A percentile compares a stretch with the other conserved stretches of the same genome.
These are phyloP conservation scores for Ephialtes manifestator DNA, from an alignment of 2,888 invertebrate species.

Conservation along the genomic window DNA sequence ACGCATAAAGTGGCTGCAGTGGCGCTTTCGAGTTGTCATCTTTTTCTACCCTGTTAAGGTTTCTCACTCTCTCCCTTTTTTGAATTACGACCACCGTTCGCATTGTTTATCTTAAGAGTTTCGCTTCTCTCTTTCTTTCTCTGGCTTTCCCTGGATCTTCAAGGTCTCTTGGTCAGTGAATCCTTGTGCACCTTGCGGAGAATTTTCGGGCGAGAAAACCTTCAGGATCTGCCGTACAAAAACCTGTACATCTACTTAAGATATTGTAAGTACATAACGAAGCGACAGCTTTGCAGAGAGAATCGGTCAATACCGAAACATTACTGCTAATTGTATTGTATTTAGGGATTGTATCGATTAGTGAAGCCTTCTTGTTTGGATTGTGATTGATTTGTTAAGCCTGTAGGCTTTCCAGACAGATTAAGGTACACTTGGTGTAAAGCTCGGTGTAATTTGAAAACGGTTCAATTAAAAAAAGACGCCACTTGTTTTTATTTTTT, in stretches of 20 bases:
- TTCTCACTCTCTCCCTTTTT: neutral
- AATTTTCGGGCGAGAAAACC: neutral
- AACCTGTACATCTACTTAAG: slow-evolving; percentile 18
- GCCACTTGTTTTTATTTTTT: too few relatives aligned
- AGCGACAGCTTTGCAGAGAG: neutral
- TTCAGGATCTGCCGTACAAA: neutral
- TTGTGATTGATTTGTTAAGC: neutral
- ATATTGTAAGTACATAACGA: slow-evolving; percentile 27
- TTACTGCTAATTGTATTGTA: slow-evolving; percentile 22
- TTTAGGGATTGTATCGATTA: slow-evolving; percentile 1
- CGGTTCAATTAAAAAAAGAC: neutral
- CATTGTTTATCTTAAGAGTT: neutral
- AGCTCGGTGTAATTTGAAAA: neutral
- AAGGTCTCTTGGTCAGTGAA: slow-evolving; percentile 32
- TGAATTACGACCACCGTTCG: slow-evolving; percentile 9
- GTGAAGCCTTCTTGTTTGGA: neutral
- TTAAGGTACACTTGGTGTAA: neutral
- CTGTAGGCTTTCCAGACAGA: neutral
- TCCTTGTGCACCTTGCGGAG: slow-evolving; percentile 28
- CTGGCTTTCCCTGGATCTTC: neutral
- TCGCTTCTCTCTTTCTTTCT: neutral
- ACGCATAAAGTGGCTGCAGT: neutral
- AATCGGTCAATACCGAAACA: neutral
- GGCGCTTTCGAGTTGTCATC: slow-evolving; percentile 15
- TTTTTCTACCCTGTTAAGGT: neutral